Percentiles rank a stretch among this genome's conserved stretches.
Evolutionary conservation across 2,113 vertebrate genomes (phyloP).

Genomic region (Heterotilapia buettikoferi): DNA sequence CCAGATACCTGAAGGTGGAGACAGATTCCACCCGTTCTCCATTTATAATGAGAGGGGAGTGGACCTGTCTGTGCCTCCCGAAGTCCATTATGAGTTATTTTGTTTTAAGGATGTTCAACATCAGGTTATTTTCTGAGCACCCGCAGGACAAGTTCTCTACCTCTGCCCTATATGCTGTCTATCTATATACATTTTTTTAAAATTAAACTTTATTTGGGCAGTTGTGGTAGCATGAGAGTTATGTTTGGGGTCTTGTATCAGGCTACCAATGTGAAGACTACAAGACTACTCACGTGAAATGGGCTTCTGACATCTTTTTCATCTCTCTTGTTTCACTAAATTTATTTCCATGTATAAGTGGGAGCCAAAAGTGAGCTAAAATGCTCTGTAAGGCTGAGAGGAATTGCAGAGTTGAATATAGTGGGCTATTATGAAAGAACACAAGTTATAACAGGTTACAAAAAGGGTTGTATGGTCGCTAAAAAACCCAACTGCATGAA

Average conservation of each 20-base stretch:
- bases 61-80: background rate
- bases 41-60: background rate
- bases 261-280: background rate
- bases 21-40: background rate
- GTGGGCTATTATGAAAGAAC: background rate
- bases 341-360: background rate
- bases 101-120: background rate
- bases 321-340: background rate
- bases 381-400: background rate
- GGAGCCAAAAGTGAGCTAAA: background rate
- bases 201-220: background rate
- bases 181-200: fast-evolving
- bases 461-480: background rate
- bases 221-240: background rate
- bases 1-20: background rate
- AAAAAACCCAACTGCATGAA: background rate
- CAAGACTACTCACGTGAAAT: background rate
- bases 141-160: background rate
- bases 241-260: background rate
- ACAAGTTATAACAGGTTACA: background rate
- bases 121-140: background rate
- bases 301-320: background rate
- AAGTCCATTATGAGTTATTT: background rate
- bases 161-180: background rate
- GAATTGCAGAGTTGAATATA: background rate